Evolutionary conservation across 2,113 vertebrate genomes (phyloP).

Genomic region (Nycticorax nycticorax): DNA sequence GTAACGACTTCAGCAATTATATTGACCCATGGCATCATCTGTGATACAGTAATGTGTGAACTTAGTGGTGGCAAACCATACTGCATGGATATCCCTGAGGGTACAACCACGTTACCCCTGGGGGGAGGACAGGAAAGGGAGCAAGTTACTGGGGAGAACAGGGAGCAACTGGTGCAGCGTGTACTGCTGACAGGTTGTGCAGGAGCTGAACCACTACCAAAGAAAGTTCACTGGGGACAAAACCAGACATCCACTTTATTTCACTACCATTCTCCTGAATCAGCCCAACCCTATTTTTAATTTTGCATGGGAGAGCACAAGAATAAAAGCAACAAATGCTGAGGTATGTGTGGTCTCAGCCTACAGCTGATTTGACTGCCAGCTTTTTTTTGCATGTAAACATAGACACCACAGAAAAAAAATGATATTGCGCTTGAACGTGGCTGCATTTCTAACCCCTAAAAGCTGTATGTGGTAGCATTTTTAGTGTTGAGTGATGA

Average conservation of each 20-base stretch:
- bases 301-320: neutral
- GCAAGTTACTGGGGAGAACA: neutral
- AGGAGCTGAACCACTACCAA: neutral
- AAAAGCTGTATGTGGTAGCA: neutral
- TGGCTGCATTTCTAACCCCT: neutral
- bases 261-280: neutral
- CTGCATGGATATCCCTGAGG: too few species aligned
- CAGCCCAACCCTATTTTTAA: neutral
- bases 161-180: neutral
- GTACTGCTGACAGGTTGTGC: fast-evolving
- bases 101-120: too few species aligned
- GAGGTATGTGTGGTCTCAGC: neutral
- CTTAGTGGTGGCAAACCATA: neutral
- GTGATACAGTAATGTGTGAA: neutral
- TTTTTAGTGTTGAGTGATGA: neutral
- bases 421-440: too few species aligned
- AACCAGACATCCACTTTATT: neutral
- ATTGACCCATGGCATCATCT: neutral
- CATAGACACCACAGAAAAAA: too few species aligned
- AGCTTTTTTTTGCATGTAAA: neutral
- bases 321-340: neutral
- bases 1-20: neutral
- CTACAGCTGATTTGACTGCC: neutral
- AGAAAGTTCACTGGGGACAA: neutral
- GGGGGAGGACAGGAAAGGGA: neutral